Conservation (phyloP, 2,113 vertebrate genomes). For the Chionis minor region DNA sequence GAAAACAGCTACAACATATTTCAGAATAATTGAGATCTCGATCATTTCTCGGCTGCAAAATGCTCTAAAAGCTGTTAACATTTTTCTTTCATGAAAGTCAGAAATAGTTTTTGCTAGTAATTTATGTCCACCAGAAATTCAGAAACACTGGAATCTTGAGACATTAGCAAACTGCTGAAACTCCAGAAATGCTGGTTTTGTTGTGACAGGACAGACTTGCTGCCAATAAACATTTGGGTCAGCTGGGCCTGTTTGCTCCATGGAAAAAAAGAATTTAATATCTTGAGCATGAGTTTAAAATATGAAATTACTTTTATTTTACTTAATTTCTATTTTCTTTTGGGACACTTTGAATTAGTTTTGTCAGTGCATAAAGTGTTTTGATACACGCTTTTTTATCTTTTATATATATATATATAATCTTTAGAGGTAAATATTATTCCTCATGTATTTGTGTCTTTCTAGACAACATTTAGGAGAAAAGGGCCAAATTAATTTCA, state of each 20-base stretch:
- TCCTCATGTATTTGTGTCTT: background rate
- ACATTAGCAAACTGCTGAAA: background rate
- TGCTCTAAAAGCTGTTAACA: background rate
- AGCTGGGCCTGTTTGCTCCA: rapidly evolving
- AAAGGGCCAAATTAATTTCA: background rate
- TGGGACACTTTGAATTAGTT: background rate
- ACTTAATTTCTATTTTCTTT: background rate
- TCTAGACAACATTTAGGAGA: background rate
- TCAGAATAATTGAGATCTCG: background rate
- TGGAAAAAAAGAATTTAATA: background rate
- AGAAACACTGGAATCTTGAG: background rate
- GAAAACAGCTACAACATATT: background rate
- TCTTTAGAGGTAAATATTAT: background rate
- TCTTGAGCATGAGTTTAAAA: background rate
- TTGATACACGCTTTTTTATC: background rate
- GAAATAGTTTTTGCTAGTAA: background rate
- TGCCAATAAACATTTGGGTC: background rate
- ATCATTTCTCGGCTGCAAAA: background rate
- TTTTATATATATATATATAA: background rate
- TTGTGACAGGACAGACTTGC: no score
- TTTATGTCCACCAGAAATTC: background rate
- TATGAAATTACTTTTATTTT: background rate
- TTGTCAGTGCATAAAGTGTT: background rate
- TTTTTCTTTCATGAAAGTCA: background rate
- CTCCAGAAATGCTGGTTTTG: background rate